Conservation (phyloP, 1,140 invertebrate species). For the Melanaphis sacchari region DNA sequence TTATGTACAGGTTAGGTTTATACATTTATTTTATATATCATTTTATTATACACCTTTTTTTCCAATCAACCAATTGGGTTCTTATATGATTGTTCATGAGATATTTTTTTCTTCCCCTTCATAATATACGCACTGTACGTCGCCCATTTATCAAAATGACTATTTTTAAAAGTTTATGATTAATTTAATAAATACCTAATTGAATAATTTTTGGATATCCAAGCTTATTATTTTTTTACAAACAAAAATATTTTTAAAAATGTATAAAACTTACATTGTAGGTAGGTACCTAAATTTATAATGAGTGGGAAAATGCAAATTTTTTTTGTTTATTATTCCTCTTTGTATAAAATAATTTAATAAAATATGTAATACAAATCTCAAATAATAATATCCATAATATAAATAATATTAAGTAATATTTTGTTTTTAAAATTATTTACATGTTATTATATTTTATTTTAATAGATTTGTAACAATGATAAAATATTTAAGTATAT, state of each 20-base stretch:
- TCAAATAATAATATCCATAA: background rate
- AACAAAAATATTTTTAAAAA: background rate
- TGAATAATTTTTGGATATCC: background rate
- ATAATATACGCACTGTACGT: background rate
- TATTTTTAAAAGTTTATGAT: background rate
- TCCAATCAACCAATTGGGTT: background rate
- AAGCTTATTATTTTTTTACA: background rate
- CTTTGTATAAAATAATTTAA: background rate
- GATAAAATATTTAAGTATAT: background rate
- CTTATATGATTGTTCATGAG: background rate
- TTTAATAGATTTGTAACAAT: too few relatives aligned
- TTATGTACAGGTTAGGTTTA: background rate
- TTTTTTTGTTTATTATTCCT: background rate
- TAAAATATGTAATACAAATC: too few relatives aligned
- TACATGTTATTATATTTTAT: too few relatives aligned
- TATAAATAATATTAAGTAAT: background rate
- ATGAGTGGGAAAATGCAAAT: background rate
- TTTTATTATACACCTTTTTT: slow-evolving; percentile 3
- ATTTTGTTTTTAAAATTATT: background rate
- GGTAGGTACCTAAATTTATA: background rate
- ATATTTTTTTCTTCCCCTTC: background rate
- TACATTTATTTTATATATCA: background rate
- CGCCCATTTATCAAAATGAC: background rate
- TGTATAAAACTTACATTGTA: background rate
- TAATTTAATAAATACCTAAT: background rate